Evolutionary conservation across 2,797 vertebrate genomes (phyloP), one percentile per base, ranked within the genome.

Genomic region (Coccyzus lansbergi): DNA sequence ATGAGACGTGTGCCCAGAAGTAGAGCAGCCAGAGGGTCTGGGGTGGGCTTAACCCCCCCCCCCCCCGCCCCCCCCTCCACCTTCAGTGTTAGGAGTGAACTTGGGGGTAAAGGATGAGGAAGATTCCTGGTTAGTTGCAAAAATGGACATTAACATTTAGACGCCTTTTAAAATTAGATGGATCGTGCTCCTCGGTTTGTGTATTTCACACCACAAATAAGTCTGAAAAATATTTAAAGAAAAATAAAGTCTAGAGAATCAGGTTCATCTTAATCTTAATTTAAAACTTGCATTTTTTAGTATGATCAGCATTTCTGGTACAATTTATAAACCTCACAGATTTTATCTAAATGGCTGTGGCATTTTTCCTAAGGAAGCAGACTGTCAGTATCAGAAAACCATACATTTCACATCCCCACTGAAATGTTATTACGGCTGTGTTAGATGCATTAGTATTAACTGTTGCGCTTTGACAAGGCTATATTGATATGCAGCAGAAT

Each of bases 391-490:
- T 71, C 48, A 86, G 83, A 78, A 26, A 7, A 14, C 22, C 36
- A 4, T 69, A 36, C 17, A 44, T 91, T 80, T 85, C 59, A 7
- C 81, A 44, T 75, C 75, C 3, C 42, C 59, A 25, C 40, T 48
- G 55, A 89, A 68, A 42, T 76, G 60, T 80, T 72, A 53, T 48
- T 31, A 62, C 6, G 6, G 9, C 51, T 63, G 55, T 91, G 67
- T 75, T 86, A 62, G 81, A 69, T 65, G 38, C 42, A 48, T 72
- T 93, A 67, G 34, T 74, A 80, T 88, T 94, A 93, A 93, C 90
- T 96, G 92, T 94, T 97, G 95, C 95, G 53, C 85, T 91, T 89
- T 60, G 67, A 88, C 80, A 70, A 63, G 51, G 48, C 69, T 88
- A 3, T 82, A 72, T 80, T 77, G 67, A 58, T 92, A 53, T 33